These are phyloP conservation scores for Nipponacmea schrenckii DNA, from an alignment of 2,888 invertebrate species.

Conservation along the genomic window DNA sequence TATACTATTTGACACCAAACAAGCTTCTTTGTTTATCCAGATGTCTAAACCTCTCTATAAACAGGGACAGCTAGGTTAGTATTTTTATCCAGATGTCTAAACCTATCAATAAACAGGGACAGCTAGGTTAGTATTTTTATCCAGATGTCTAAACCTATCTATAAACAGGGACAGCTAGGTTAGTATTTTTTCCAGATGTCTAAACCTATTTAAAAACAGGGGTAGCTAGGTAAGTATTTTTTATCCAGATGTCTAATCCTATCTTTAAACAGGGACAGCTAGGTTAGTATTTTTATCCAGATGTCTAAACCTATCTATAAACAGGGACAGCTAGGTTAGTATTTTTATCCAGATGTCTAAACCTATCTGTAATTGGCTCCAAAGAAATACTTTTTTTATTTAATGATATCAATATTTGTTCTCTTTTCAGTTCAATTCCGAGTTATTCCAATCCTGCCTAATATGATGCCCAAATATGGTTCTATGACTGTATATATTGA, in stretches of 20 bases:
- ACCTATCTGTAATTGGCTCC: constrained; percentile 93
- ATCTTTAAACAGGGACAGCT: constrained; percentile 92
- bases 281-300: constrained; percentile 63
- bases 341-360: constrained; percentile 95
- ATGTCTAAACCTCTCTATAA: constrained; percentile 94
- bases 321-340: constrained; percentile 92
- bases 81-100: no score
- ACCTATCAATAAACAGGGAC: constrained; percentile 93
- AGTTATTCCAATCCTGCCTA: constrained; percentile 91
- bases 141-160: constrained; percentile 84
- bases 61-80: constrained; percentile 80
- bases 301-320: constrained; percentile 91
- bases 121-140: constrained; percentile 72
- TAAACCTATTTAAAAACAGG: constrained; percentile 94
- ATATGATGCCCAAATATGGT: constrained; percentile 88
- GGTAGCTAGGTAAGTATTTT: constrained; percentile 77
- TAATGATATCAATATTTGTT: not conserved
- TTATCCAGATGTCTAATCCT: constrained; percentile 94
- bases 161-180: constrained; percentile 92
- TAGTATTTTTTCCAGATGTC: constrained; percentile 95
- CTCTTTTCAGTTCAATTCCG: constrained; percentile 81
- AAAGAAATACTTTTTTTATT: no score
- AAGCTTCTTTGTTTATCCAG: constrained; percentile 95
- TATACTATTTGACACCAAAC: constrained; percentile 85
- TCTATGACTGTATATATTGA: constrained; percentile 92